Evolutionary conservation across 1,140 invertebrate genomes (phyloP), one percentile per base, ranked within the genome.

Genomic region (Trialeurodes vaporariorum): DNA sequence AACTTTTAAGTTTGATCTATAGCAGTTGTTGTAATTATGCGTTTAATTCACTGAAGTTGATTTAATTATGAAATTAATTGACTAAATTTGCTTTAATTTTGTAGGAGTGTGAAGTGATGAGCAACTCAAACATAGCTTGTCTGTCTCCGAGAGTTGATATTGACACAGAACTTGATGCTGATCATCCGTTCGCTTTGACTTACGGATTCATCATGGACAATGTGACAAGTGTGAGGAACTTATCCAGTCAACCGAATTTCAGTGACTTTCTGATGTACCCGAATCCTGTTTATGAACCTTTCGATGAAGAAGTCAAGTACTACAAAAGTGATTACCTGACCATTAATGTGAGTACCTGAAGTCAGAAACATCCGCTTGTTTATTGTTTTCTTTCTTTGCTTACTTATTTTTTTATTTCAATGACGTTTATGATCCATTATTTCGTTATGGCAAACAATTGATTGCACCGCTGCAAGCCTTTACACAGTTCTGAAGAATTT

Each of bases 151-250:
- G 84, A 1, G 90, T 93, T 70, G 86, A 88, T 68, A 85, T 87
- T 61, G 80, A 85, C 58, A 76, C 82, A 26, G 79, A 82, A 25
- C 72, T 90, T 65, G 88, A 92, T 77, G 86, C 88, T 2, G 91
- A 94, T 69, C 86, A 85, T 72, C 87, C 90, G 5, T 75, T 90
- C 59, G 77, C 84, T 66, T 81, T 98, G 64, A 88, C 94, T 75
- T 98, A 94, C 78, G 96, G 95, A 22, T 98, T 98, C 76, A 81
- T 89, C 68, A 95, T 98, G 92, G 95, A 98, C 77, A 92, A 94
- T 76, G 95, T 98, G 0, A 84, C 86, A 68, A 83, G 85, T 25
- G 89, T 96, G 2, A 86, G 89, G 75, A 94, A 96, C 80, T 79
- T 96, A 9, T 89, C 89, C 11, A 79, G 65, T 34, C 72, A 68